Base-by-base conservation (phyloP, 2,113 vertebrate genomes). In the Larimichthys polyactis region DNA sequence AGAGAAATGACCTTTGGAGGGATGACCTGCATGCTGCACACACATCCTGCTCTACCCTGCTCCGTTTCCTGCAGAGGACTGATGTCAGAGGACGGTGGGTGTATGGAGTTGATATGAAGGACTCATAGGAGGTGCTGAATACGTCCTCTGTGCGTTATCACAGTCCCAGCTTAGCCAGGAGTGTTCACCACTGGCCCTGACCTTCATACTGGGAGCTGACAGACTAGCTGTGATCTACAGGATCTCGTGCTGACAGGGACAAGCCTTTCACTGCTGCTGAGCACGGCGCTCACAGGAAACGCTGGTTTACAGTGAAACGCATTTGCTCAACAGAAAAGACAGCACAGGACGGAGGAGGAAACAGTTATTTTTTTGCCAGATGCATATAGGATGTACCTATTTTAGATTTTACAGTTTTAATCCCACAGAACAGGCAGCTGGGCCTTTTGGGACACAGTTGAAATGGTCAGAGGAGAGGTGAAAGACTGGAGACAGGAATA, bases 31-130 rank as follows among this genome's bases (percentile, higher is more conserved):
- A 51, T 17, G 55, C 73, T 68, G 83, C 68, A 54, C 77, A 82
- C 84, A 87, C 86, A 88, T 95, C 93, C 93, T 94, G 89, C 76
- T 82, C 88, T 80, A 78, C 87, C 84, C 89, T 75, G 79, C 51
- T 91, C 87, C 78, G 87, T 90, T 93, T 95, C 93, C 94, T 94
- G 90, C 85, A 75, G 69, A 80, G 80, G 67, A 66, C 78, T 90
- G 78, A 92, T 90, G 91, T 90, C 88, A 94, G 75, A 85, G 84
- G 48, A 71, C 4, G 24, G 54, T 20, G 36, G 75, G 71, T 62
- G 44, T 60, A 71, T 36, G 72, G 29, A 63, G 72, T 51, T 65
- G 71, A 87, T 69, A 85, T 46, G 73, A 72, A 51, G 44, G 76
- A 57, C 83, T 72, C 66, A 29, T 72, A 78, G 64, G 75, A 70